These are phyloP conservation scores for Ctenochaetus hawaiiensis DNA, from an alignment of 2,797 vertebrate genomes.

Conservation along the genomic window DNA sequence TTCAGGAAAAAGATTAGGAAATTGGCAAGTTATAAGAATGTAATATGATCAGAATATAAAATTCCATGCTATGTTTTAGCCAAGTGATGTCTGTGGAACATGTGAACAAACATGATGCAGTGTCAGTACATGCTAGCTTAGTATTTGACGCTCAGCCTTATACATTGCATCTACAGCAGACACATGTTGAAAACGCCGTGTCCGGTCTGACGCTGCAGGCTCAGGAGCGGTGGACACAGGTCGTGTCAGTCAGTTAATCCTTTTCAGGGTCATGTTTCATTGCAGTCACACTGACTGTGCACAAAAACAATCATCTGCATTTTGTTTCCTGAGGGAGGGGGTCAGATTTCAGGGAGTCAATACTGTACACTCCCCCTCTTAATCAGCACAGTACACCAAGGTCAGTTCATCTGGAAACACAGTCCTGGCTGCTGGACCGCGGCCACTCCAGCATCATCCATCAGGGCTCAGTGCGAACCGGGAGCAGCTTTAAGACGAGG, in stretches of 20 bases:
- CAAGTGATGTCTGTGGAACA: not conserved
- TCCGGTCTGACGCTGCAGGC: not conserved
- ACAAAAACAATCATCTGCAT: conserved; percentile 28
- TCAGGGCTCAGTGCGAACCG: conserved; percentile 20
- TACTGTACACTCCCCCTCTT: conserved; percentile 34
- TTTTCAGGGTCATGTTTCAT: conserved; percentile 12
- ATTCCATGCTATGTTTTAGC: too few species aligned
- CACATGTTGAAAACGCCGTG: not conserved
- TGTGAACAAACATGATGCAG: not conserved
- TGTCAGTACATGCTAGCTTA: not conserved
- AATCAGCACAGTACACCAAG: conserved; percentile 54
- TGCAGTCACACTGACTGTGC: conserved; percentile 18
- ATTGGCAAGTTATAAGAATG: too few species aligned
- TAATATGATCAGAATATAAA: too few species aligned
- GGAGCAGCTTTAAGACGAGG: conserved; percentile 21
- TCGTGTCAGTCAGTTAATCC: not conserved
- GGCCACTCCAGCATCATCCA: conserved; percentile 8
- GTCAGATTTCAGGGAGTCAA: conserved; percentile 42
- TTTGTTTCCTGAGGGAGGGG: conserved; percentile 18
- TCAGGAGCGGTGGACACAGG: not conserved
- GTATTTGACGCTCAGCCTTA: not conserved
- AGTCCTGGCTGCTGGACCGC: conserved; percentile 10
- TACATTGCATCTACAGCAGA: not conserved
- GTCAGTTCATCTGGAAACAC: conserved; percentile 48
- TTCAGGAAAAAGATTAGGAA: too few species aligned